A percentile compares a stretch with the other conserved stretches of the same genome.
Conservation (phyloP, 2,797 vertebrate genomes). For the Typhlichthys eigenmanni region DNA sequence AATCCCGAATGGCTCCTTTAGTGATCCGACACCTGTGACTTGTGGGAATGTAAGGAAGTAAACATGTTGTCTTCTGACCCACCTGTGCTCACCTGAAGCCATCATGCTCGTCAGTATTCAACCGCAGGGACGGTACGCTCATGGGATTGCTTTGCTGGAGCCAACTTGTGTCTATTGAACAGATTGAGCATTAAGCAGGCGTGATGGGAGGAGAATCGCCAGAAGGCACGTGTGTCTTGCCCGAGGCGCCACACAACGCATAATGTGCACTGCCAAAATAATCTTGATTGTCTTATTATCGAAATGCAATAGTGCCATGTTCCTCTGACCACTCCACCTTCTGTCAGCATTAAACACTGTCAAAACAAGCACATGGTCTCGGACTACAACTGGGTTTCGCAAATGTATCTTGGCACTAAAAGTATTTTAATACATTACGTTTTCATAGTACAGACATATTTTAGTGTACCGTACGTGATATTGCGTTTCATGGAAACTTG, state of each 20-base stretch:
- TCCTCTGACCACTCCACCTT: conserved; percentile 56
- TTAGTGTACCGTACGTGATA: neutral
- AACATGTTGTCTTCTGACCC: conserved; percentile 5
- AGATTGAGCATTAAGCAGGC: too few species aligned
- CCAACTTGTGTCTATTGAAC: too few species aligned
- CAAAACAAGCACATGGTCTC: conserved; percentile 50
- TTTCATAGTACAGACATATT: too few species aligned
- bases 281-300: conserved; percentile 44
- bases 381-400: conserved; percentile 38
- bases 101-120: conserved; percentile 23
- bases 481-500: neutral
- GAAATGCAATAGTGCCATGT: conserved; percentile 71
- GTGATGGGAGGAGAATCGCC: neutral
- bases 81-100: conserved; percentile 17
- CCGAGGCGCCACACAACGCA: conserved; percentile 58
- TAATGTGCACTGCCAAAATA: conserved; percentile 67
- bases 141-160: conserved; percentile 2
- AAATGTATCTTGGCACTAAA: conserved; percentile 47
- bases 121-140: conserved; percentile 17
- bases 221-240: conserved; percentile 12
- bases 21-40: conserved; percentile 15
- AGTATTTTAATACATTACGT: neutral
- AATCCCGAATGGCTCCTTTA: conserved; percentile 16
- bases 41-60: conserved; percentile 14
- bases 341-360: conserved; percentile 54